Conservation (phyloP, 1,140 invertebrate species). For the Prorops nasuta region DNA sequence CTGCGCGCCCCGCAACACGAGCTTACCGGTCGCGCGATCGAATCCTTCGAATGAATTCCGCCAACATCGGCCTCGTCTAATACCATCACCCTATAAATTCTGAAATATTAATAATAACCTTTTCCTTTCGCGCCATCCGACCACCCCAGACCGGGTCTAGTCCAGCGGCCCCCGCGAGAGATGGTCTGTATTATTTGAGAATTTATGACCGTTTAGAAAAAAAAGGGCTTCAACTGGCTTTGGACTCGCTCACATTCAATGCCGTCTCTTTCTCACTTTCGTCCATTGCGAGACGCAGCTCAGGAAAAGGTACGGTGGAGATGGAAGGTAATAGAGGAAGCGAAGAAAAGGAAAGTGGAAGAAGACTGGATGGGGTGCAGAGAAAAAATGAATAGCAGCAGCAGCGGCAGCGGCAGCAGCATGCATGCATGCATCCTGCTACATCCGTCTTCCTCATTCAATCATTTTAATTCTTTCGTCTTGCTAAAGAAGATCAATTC, state of each 20-base stretch:
- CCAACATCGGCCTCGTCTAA: slow-evolving; percentile 18
- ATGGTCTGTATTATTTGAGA: slow-evolving; percentile 24
- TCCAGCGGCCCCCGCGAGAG: slow-evolving; percentile 2
- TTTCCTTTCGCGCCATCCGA: slow-evolving; percentile 7
- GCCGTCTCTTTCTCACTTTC: slow-evolving; percentile 21
- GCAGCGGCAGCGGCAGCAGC: not conserved
- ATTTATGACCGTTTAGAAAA: slow-evolving; percentile 38
- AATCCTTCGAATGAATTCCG: too few species aligned
- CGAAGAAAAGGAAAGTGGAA: not conserved
- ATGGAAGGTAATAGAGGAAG: not conserved
- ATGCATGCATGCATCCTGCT: too few species aligned
- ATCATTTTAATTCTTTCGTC: too few species aligned
- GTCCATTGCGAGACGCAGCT: not conserved
- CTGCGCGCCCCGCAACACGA: slow-evolving; percentile 13
- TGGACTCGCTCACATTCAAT: slow-evolving; percentile 21
- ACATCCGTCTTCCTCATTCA: too few species aligned
- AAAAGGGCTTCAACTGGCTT: slow-evolving; percentile 23
- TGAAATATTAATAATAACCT: slow-evolving; percentile 33
- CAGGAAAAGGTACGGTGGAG: not conserved
- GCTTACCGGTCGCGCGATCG: slow-evolving; percentile 12
- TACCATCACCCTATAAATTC: slow-evolving; percentile 29
- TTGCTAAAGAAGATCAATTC: too few species aligned
- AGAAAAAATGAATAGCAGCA: not conserved
- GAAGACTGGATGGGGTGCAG: too few species aligned
- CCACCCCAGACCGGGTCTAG: not conserved